These are phyloP conservation scores for Drosophila grimshawi DNA, from an alignment of 1,140 invertebrate species.

Conservation along the genomic window DNA sequence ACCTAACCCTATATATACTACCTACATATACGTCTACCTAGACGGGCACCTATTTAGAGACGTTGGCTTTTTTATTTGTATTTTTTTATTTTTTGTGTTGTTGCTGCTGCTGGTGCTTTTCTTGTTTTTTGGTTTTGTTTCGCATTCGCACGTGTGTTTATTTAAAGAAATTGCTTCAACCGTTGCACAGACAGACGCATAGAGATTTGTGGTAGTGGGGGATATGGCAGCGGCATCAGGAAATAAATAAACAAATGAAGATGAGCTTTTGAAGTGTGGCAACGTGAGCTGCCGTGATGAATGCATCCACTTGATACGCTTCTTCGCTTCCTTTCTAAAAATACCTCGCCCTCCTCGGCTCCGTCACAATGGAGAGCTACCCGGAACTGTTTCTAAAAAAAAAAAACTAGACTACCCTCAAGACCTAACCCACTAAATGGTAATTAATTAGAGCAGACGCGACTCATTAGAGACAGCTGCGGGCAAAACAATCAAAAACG, in stretches of 20 bases:
- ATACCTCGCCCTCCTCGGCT: not conserved
- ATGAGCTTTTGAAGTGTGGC: constrained; percentile 64
- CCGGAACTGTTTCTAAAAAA: constrained; percentile 54
- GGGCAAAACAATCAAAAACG: constrained; percentile 68
- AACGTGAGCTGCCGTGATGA: constrained; percentile 52
- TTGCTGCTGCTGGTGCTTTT: constrained; percentile 18
- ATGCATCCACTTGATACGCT: constrained; percentile 10
- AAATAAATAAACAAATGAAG: constrained; percentile 82
- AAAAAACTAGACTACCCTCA: constrained; percentile 11
- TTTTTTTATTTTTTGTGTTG: constrained; percentile 29
- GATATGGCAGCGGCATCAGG: constrained; percentile 55
- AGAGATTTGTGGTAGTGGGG: not conserved
- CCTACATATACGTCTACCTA: constrained; percentile 19
- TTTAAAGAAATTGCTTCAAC: constrained; percentile 80
- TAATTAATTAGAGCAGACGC: constrained; percentile 69
- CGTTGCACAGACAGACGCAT: constrained; percentile 34
- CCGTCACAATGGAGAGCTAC: constrained; percentile 17
- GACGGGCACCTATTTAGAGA: constrained; percentile 74
- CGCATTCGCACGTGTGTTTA: constrained; percentile 79
- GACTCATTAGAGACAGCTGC: constrained; percentile 71
- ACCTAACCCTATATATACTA: constrained; percentile 28
- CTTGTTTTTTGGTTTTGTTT: constrained; percentile 47
- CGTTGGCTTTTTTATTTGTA: constrained; percentile 44
- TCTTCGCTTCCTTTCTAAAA: not conserved
- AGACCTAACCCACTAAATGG: constrained; percentile 62